Percentiles rank a stretch among this genome's conserved stretches.
phyloP scores from a whole-genome alignment of 2,797 vertebrate species.

The Paratrypauchen microcephalus region DNA sequence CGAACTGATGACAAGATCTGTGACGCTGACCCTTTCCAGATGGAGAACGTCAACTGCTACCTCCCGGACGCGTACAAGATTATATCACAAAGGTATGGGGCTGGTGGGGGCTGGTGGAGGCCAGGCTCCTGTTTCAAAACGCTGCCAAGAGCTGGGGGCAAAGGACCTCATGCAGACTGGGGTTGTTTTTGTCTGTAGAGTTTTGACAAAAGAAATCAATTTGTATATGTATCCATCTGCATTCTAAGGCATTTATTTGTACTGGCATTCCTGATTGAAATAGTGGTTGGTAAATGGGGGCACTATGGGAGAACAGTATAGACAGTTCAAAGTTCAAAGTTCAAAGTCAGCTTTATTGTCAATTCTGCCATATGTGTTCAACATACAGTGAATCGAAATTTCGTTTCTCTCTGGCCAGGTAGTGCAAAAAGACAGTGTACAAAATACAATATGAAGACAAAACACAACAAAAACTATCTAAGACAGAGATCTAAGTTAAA shows the following conservation, averaged over 20 bases:
- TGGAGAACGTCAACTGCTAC: slow-evolving; percentile 99
- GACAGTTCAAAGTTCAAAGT: too few species aligned
- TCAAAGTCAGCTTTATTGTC: too few species aligned
- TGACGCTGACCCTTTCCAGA: slow-evolving; percentile 98
- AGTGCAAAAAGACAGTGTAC: too few species aligned
- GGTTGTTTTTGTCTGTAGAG: background rate
- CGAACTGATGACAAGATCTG: slow-evolving; percentile 99
- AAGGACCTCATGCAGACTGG: slow-evolving; percentile 9
- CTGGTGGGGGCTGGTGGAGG: slow-evolving; percentile 17
- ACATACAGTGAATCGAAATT: too few species aligned
- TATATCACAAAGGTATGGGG: slow-evolving; percentile 95
- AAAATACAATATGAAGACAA: too few species aligned
- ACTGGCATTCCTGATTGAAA: background rate
- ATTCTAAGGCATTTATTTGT: background rate
- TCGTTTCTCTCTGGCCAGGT: too few species aligned
- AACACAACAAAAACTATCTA: too few species aligned
- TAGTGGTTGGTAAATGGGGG: background rate
- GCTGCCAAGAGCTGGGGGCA: slow-evolving; percentile 44
- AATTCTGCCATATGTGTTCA: too few species aligned
- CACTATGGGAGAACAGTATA: background rate
- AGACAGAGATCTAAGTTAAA: too few species aligned
- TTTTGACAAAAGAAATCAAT: slow-evolving; percentile 36
- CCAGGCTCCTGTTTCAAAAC: slow-evolving; percentile 57
- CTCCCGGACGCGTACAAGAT: slow-evolving; percentile 99
- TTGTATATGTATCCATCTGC: slow-evolving; percentile 36